phyloP scores from a whole-genome alignment of 2,113 vertebrate genomes.

The Columbina picui region DNA sequence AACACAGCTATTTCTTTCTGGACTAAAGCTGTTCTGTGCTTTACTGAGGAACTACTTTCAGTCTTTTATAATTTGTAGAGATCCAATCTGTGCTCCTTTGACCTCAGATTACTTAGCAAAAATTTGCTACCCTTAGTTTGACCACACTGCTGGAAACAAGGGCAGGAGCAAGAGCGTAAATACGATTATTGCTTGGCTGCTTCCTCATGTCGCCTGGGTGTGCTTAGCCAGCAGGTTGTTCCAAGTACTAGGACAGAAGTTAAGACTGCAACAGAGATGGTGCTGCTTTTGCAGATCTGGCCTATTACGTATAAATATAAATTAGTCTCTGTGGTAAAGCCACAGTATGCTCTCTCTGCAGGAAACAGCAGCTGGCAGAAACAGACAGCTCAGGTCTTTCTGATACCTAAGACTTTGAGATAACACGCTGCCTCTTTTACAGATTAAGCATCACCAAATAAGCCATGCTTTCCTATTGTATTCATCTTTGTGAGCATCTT shows the following conservation, averaged over 20 bases:
- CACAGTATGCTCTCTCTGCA: not conserved
- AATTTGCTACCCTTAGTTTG: not conserved
- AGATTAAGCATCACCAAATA: not conserved
- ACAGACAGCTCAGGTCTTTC: not conserved
- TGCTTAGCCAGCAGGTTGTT: not conserved
- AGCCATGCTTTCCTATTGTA: not conserved
- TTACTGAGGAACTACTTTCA: not conserved
- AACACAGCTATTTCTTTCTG: not conserved
- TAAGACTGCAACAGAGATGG: not conserved
- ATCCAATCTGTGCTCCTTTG: not conserved
- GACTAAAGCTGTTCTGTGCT: not conserved
- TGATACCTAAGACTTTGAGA: not conserved
- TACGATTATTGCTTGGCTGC: not conserved
- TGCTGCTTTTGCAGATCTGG: not conserved
- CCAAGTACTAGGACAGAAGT: not conserved
- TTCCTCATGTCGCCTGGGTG: rapidly evolving
- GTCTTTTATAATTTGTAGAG: not conserved
- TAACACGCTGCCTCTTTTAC: not conserved
- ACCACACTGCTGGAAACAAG: not conserved
- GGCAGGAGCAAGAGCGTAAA: rapidly evolving
- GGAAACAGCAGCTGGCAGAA: not conserved
- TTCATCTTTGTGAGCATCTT: not conserved
- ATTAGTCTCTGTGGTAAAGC: not conserved
- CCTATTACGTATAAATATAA: not conserved
- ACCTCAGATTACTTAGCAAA: not conserved